phyloP scores from a whole-genome alignment of 2,797 vertebrate species.

The Sebastolobus altivelis region DNA sequence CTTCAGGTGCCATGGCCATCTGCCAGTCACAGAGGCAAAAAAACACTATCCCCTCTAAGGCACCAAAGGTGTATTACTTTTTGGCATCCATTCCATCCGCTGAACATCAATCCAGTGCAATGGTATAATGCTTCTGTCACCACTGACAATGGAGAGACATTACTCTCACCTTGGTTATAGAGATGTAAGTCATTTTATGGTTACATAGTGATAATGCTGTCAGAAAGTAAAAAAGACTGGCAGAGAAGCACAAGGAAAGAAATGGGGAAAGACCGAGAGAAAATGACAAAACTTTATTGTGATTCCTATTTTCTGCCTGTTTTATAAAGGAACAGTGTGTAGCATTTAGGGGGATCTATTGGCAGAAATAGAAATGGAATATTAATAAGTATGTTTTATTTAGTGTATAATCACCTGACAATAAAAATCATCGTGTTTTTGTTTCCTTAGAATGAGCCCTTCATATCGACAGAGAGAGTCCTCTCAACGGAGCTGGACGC shows the following conservation, averaged over 20 bases:
- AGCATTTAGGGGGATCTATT: too few species aligned
- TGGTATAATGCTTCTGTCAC: conserved; percentile 67
- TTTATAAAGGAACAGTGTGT: neutral
- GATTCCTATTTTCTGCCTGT: neutral
- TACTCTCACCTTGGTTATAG: conserved; percentile 64
- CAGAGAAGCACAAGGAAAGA: neutral
- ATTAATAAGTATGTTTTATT: too few species aligned
- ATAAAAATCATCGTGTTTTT: too few species aligned
- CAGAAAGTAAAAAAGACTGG: conserved; percentile 25
- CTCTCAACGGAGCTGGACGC: too few species aligned
- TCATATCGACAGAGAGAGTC: too few species aligned
- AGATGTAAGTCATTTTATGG: conserved; percentile 58
- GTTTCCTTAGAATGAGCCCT: too few species aligned
- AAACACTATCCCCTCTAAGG: conserved; percentile 58
- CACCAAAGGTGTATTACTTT: conserved; percentile 57
- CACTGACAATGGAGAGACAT: conserved; percentile 62
- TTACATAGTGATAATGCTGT: conserved; percentile 54
- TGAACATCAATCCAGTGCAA: conserved; percentile 64
- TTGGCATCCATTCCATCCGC: conserved; percentile 54
- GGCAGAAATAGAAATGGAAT: too few species aligned
- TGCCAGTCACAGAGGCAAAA: conserved; percentile 68
- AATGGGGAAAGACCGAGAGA: neutral
- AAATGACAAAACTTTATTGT: neutral
- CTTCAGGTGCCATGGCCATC: conserved; percentile 58
- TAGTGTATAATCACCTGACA: too few species aligned